These are phyloP conservation scores for Oncorhynchus masou DNA, from an alignment of 2,113 vertebrate genomes.

Conservation along the genomic window DNA sequence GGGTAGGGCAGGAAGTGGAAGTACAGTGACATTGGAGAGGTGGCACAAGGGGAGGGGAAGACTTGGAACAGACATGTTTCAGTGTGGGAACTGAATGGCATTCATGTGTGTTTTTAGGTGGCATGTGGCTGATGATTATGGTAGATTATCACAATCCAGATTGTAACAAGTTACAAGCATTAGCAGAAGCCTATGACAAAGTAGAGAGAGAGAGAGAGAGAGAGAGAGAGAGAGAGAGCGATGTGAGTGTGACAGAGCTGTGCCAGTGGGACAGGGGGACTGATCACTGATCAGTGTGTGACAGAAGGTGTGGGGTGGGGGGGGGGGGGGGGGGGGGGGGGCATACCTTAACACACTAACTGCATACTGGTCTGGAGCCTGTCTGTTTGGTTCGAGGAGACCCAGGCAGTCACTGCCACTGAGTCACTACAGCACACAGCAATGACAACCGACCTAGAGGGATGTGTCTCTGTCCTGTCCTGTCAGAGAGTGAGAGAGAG, in stretches of 20 bases:
- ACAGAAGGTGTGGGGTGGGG: neutral
- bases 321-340: slow-evolving; percentile 8
- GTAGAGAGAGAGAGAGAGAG: neutral
- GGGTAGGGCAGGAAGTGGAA: slow-evolving; percentile 6
- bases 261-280: slow-evolving; percentile 12
- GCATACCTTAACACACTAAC: slow-evolving; percentile 95
- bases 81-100: slow-evolving; percentile 71
- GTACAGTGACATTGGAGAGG: slow-evolving; percentile 65
- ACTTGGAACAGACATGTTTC: slow-evolving; percentile 57
- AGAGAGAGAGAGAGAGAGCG: neutral
- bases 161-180: slow-evolving; percentile 71
- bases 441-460: slow-evolving; percentile 55
- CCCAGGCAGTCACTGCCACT: slow-evolving; percentile 68
- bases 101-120: slow-evolving; percentile 75
- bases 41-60: slow-evolving; percentile 54
- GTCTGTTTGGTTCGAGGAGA: slow-evolving; percentile 81
- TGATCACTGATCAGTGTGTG: slow-evolving; percentile 7
- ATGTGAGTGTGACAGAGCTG: neutral
- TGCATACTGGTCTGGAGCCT: slow-evolving; percentile 94
- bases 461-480: slow-evolving; percentile 44
- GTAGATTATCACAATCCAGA: slow-evolving; percentile 78
- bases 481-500: slow-evolving; percentile 9
- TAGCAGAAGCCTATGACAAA: neutral
- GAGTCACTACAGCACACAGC: slow-evolving; percentile 54
- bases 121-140: slow-evolving; percentile 75